Evolutionary conservation across 2,888 invertebrate species (phyloP).

Genomic region (Drosophila yooni): DNA sequence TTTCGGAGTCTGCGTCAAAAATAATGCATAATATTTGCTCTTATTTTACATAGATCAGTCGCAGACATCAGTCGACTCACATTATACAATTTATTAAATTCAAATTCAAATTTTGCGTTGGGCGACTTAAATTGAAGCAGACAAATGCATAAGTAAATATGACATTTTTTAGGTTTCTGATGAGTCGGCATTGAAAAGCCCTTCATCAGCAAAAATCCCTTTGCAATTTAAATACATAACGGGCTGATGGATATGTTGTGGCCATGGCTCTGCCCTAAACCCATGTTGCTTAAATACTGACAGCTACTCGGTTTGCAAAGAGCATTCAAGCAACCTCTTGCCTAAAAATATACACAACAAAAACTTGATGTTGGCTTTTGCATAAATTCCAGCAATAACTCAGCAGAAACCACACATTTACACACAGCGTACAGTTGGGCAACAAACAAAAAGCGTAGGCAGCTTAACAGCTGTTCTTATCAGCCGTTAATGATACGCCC

Average conservation of each 20-base stretch:
- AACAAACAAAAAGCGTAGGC: conserved; percentile 28
- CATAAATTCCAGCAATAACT: conserved; percentile 14
- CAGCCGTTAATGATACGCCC: conserved; percentile 10
- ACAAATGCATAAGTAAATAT: conserved; percentile 24
- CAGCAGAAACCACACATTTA: conserved; percentile 20
- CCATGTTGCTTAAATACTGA: conserved; percentile 37
- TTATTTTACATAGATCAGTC: conserved; percentile 6
- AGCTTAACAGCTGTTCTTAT: conserved; percentile 34
- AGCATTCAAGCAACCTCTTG: background rate
- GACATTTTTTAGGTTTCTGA: conserved; percentile 2
- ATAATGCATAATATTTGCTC: background rate
- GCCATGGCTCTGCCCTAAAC: conserved; percentile 36
- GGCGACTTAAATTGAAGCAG: background rate
- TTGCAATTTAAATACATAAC: conserved; percentile 20
- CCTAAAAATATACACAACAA: conserved; percentile 25
- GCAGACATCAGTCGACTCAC: background rate
- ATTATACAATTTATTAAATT: conserved; percentile 3
- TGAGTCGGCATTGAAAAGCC: conserved; percentile 13
- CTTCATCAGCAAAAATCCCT: conserved; percentile 16
- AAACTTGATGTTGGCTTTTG: conserved; percentile 8
- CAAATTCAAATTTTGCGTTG: conserved; percentile 7
- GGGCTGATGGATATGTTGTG: conserved; percentile 31
- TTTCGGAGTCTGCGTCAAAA: background rate
- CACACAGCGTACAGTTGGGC: conserved; percentile 16
- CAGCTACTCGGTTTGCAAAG: conserved; percentile 25